Evolutionary conservation across 2,797 vertebrate species (phyloP).

Genomic region (Propithecus deckenii): DNA sequence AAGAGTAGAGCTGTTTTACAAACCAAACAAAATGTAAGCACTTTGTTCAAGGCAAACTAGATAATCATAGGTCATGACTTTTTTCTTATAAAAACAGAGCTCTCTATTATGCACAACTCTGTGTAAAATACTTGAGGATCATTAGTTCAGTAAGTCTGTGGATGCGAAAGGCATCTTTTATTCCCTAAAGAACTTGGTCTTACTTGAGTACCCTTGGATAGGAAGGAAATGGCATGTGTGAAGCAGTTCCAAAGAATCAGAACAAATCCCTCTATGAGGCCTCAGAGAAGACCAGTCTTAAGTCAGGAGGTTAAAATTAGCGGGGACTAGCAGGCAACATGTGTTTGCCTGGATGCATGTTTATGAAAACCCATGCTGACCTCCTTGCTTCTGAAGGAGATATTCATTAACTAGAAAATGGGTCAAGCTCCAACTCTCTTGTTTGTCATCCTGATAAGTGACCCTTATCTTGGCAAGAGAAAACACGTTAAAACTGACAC

Average conservation of each 20-base stretch:
- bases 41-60: neutral
- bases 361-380: neutral
- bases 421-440: conserved; percentile 62
- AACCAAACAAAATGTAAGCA: neutral
- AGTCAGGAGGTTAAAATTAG: neutral
- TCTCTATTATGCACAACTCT: neutral
- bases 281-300: neutral
- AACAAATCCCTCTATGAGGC: conserved; percentile 29
- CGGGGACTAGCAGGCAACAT: neutral
- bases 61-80: neutral
- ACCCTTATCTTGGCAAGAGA: conserved; percentile 3
- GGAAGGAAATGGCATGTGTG: neutral
- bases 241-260: conserved; percentile 2
- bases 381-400: neutral
- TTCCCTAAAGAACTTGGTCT: neutral
- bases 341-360: neutral
- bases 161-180: conserved; percentile 4
- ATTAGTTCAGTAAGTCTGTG: neutral
- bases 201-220: neutral
- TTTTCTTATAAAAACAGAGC: neutral
- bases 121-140: neutral
- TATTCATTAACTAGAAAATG: neutral
- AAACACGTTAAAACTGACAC: neutral
- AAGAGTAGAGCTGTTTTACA: neutral
- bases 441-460: conserved; percentile 32